Evolutionary conservation across 2,888 invertebrate species (phyloP), one percentile per base, ranked within the genome.

Genomic region (Saturnia japonica): DNA sequence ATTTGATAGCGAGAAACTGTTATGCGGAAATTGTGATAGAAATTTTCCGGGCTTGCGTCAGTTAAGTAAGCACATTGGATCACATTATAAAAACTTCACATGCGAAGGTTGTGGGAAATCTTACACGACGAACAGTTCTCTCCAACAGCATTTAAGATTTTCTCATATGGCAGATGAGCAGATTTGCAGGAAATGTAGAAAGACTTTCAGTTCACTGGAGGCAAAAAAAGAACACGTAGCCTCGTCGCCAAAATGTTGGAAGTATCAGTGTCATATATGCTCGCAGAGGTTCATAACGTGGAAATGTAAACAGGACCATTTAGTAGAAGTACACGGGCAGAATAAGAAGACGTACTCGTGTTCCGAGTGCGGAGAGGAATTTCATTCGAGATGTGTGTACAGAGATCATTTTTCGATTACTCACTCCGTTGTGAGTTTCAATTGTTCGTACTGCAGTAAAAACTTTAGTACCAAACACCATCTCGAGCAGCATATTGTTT

Each of bases 71-170:
- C 86, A 86, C 62, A 81, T 80, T n/a, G 78, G 81, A 22, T 76
- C 77, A 1, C 85, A 86, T 73, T 85, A 78, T 68, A 68, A 74
- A 0, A 82, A 79, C 34, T 82, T 73, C 47, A 84, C 83, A 0
- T 86, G 86, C 69, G 83, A 85, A 40, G 74, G 76, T 8, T 86
- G 86, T 57, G 85, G 85, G 0, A 84, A 82, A 42, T 79, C 82
- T 0, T 85, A 80, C 71, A 74, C 80, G 0, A 79, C 80, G 0
- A 73, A 73, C 1, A 75, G 76, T 0, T 75, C 81, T 1, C 72
- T 85, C 16, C 77, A 78, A 72, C 73, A 75, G 0, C 85, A 84
- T 60, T 73, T 79, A 34, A 74, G 60, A 25, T 72, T 71, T 11
- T 73, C 74, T 1, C 83, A 82, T 68, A 60, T 14, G 25, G 68